Percentiles rank a stretch among this genome's conserved stretches.
Evolutionary conservation across 2,888 invertebrate species (phyloP).

Genomic region (Cosmia pyralina): DNA sequence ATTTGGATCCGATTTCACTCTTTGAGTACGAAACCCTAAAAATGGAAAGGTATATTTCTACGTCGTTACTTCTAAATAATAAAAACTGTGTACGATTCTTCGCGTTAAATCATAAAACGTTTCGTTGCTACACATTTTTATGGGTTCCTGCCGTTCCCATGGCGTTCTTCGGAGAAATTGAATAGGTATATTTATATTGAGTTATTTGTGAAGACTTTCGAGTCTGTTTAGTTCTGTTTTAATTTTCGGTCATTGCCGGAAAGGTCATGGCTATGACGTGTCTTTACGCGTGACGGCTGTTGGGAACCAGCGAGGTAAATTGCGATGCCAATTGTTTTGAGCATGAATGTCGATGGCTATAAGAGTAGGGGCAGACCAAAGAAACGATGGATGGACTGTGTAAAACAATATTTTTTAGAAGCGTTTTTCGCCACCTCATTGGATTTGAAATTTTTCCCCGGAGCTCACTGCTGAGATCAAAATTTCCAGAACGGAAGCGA

Average conservation of each 20-base stretch:
- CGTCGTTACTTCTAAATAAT: constrained; percentile 41
- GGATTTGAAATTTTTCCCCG: too few relatives aligned
- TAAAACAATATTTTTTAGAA: too few relatives aligned
- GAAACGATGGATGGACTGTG: too few relatives aligned
- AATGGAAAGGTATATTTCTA: constrained; percentile 27
- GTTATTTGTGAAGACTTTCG: constrained; percentile 16
- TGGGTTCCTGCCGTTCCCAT: constrained; percentile 32
- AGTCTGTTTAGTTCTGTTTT: constrained; percentile 28
- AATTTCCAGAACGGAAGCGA: too few relatives aligned
- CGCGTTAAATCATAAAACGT: constrained; percentile 51
- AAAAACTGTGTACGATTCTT: constrained; percentile 37
- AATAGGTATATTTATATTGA: constrained; percentile 4
- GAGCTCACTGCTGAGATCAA: too few relatives aligned
- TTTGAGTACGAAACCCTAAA: constrained; percentile 11
- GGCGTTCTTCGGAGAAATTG: constrained; percentile 10
- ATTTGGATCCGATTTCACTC: too few relatives aligned
- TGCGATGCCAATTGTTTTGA: background rate
- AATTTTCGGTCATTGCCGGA: background rate
- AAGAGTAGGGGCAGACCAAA: too few relatives aligned
- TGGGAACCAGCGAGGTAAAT: background rate
- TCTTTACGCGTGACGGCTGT: background rate
- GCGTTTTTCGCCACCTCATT: too few relatives aligned
- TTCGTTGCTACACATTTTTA: constrained; percentile 46
- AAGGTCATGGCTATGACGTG: background rate
- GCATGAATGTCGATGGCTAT: too few relatives aligned